These are phyloP conservation scores for Eretmodus cyanostictus DNA, from an alignment of 2,113 vertebrate genomes.

Conservation along the genomic window DNA sequence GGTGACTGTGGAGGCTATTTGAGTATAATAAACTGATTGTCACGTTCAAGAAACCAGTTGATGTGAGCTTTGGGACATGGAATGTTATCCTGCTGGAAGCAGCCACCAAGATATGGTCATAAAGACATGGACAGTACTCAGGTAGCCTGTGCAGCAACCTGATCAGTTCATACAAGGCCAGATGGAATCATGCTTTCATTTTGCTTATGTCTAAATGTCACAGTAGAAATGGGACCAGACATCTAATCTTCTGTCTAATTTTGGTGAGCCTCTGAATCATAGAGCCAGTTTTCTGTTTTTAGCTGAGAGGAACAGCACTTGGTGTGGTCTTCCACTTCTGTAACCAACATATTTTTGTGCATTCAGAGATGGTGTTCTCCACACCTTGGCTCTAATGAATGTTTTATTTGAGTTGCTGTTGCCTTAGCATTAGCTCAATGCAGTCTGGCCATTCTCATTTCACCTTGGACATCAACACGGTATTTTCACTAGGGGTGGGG, in stretches of 20 bases:
- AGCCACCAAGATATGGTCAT: neutral
- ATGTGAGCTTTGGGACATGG: neutral
- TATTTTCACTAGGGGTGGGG: neutral
- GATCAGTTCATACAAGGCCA: neutral
- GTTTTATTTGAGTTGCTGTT: neutral
- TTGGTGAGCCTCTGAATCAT: neutral
- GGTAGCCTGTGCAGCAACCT: neutral
- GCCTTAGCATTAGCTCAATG: neutral
- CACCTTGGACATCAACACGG: neutral
- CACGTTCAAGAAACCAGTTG: neutral
- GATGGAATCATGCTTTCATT: neutral
- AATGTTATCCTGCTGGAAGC: neutral
- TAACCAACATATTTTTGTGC: neutral
- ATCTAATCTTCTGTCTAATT: neutral
- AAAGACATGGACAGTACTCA: neutral
- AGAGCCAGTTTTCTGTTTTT: neutral
- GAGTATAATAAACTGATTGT: neutral
- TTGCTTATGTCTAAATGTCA: neutral
- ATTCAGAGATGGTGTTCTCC: neutral
- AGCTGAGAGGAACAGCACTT: neutral
- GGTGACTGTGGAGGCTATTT: neutral
- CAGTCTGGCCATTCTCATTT: neutral
- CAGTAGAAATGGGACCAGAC: neutral
- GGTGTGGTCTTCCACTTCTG: neutral
- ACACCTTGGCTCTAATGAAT: neutral